phyloP scores from a whole-genome alignment of 2,888 invertebrate species.

The Eupithecia vulgata region DNA sequence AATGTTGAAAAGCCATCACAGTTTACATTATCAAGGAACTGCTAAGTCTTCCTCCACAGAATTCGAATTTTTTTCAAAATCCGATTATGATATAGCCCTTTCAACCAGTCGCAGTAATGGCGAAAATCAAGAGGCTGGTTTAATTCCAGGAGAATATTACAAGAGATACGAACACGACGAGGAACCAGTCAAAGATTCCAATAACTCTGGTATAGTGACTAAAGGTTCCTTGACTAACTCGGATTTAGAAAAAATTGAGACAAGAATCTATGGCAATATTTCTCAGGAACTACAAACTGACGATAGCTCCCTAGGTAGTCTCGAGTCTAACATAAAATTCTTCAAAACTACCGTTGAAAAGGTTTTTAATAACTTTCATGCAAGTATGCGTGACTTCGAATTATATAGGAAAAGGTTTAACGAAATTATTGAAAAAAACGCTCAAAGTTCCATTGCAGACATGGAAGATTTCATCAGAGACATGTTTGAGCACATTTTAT shows the following conservation, averaged over 20 bases:
- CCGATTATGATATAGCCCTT: constrained; percentile 26
- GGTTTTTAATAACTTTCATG: constrained; percentile 71
- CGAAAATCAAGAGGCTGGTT: not conserved
- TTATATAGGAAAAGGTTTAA: constrained; percentile 67
- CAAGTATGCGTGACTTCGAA: constrained; percentile 68
- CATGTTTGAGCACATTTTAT: constrained; percentile 70
- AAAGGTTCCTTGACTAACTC: constrained; percentile 61
- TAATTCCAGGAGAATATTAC: constrained; percentile 58
- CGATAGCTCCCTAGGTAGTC: constrained; percentile 53
- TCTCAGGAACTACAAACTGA: constrained; percentile 65
- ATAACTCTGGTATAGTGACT: constrained; percentile 30
- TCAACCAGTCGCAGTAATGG: constrained; percentile 6
- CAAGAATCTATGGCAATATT: constrained; percentile 60
- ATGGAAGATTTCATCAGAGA: constrained; percentile 75
- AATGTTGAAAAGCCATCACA: constrained; percentile 28
- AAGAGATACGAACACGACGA: constrained; percentile 69
- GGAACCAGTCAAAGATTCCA: constrained; percentile 65
- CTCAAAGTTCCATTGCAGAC: constrained; percentile 60
- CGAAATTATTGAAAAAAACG: constrained; percentile 66
- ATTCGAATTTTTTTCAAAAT: constrained; percentile 28
- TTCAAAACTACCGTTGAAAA: constrained; percentile 71
- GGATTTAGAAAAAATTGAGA: constrained; percentile 65
- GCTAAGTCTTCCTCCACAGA: constrained; percentile 12
- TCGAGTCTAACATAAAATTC: constrained; percentile 71
- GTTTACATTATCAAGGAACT: constrained; percentile 30